A percentile compares a stretch with the other conserved stretches of the same genome.
Conservation (phyloP, 2,888 invertebrate genomes). For the Antitype chi region DNA sequence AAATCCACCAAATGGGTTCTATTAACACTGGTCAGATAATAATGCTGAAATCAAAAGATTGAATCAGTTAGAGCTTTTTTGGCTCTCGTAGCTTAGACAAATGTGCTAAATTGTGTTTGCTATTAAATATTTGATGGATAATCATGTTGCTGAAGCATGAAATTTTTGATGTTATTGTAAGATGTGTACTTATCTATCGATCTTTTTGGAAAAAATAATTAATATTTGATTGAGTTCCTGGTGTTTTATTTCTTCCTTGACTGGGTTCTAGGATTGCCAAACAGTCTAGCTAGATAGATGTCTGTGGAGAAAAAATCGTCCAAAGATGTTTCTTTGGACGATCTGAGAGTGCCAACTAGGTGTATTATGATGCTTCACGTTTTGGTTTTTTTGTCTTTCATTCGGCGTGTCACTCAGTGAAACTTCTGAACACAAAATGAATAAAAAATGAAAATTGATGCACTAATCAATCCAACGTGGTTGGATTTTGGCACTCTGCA, state of each 20-base stretch:
- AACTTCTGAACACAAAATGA: neutral
- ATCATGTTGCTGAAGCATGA: neutral
- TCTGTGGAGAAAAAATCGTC: neutral
- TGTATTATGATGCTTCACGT: no score
- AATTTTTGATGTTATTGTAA: conserved; percentile 13
- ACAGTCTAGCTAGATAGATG: neutral
- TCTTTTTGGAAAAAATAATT: neutral
- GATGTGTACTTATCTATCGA: neutral
- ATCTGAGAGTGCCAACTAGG: no score
- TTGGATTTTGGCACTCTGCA: neutral
- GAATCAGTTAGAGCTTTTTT: conserved; percentile 8
- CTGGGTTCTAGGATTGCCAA: neutral
- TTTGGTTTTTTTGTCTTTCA: neutral
- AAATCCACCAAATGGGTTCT: neutral
- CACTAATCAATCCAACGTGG: neutral
- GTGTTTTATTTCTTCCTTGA: conserved; percentile 1
- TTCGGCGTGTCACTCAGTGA: neutral
- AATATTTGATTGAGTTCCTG: neutral
- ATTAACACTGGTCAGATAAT: neutral
- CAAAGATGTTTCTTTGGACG: neutral
- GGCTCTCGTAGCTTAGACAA: neutral
- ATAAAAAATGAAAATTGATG: neutral
- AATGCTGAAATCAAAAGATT: neutral
- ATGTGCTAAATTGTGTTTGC: conserved; percentile 17
- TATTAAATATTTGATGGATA: conserved; percentile 11